Evolutionary conservation across 1,140 invertebrate species (phyloP).

Genomic region (Neuroterus valhalla): DNA sequence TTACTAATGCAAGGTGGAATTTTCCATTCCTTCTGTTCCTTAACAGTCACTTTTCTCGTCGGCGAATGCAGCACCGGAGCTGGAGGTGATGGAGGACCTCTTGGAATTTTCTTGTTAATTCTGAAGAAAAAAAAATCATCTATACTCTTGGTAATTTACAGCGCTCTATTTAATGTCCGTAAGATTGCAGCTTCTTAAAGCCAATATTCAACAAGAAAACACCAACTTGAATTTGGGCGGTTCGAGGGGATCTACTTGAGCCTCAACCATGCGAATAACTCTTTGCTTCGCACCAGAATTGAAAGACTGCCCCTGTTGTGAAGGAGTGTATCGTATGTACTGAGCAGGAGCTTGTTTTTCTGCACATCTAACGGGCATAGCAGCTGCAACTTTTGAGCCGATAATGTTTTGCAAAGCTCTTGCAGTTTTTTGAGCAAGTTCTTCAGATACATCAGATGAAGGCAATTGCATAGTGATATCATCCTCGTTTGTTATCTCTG

Average conservation of each 20-base stretch:
- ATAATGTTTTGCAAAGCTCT: slow-evolving; percentile 91
- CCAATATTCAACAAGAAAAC: slow-evolving; percentile 48
- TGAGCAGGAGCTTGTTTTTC: slow-evolving; percentile 94
- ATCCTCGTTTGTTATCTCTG: slow-evolving; percentile 94
- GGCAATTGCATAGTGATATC: slow-evolving; percentile 93
- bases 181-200: slow-evolving; percentile 34
- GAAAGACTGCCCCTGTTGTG: slow-evolving; percentile 95
- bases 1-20: slow-evolving; percentile 99
- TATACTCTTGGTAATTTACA: slow-evolving; percentile 27
- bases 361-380: slow-evolving; percentile 93
- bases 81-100: slow-evolving; percentile 98
- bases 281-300: slow-evolving; percentile 98
- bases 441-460: slow-evolving; percentile 87
- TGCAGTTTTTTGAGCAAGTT: slow-evolving; percentile 90
- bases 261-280: slow-evolving; percentile 97
- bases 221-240: slow-evolving; percentile 93
- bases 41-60: slow-evolving; percentile 96
- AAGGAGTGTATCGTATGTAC: slow-evolving; percentile 98
- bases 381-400: slow-evolving; percentile 92
- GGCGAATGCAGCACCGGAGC: slow-evolving; percentile 98
- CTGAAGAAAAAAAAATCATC: slow-evolving; percentile 65
- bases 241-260: slow-evolving; percentile 98
- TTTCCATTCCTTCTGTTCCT: slow-evolving; percentile 99
- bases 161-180: neutral
- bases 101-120: slow-evolving; percentile 96